Base-by-base conservation (phyloP, 2,113 vertebrate species). In the Coreoperca whiteheadi region DNA sequence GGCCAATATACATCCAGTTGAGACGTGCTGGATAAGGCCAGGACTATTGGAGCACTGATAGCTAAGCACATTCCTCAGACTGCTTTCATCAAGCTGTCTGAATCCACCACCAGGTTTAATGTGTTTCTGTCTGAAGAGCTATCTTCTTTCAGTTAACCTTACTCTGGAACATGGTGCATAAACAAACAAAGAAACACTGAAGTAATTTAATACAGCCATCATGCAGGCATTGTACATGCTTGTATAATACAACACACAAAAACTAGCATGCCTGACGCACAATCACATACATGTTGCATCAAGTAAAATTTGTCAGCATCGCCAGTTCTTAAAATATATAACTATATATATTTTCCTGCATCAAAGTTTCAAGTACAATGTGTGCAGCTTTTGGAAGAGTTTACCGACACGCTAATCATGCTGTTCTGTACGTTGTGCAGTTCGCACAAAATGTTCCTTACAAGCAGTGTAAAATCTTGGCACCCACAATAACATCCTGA, bases 41-140 rank as follows among this genome's bases (percentile, higher is more conserved):
- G 53, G 37, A 37, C 70, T 65, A 2, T 23, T 20, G n/a, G 10
- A 81, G 46, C 34, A 73, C 39, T 74, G 66, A 80, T 43, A 72
- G 68, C 56, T 28, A 50, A 83, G 74, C 73, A 88, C 87, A 90
- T 93, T 90, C 88, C 64, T 90, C 69, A 85, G 74, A 80, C 28
- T 43, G 70, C 80, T 85, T 73, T 85, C 75, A 84, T 84, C 75
- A 85, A 61, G 68, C 43, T 50, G 60, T 64, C 63, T 79, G 8
- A 78, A 70, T 72, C 68, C 70, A 32, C n/a, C 25, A 43, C 51
- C 73, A 74, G 63, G 64, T 72, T 65, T 30, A 12, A 34, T 61
- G 18, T 70, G 59, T 65, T 50, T 73, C 61, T 70, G 32, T 68
- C 56, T 23, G 23, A 41, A 21, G 56, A 43, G 66, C 37, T 56